These are phyloP conservation scores for Thumatha senex DNA, from an alignment of 2,888 invertebrate species.

Conservation along the genomic window DNA sequence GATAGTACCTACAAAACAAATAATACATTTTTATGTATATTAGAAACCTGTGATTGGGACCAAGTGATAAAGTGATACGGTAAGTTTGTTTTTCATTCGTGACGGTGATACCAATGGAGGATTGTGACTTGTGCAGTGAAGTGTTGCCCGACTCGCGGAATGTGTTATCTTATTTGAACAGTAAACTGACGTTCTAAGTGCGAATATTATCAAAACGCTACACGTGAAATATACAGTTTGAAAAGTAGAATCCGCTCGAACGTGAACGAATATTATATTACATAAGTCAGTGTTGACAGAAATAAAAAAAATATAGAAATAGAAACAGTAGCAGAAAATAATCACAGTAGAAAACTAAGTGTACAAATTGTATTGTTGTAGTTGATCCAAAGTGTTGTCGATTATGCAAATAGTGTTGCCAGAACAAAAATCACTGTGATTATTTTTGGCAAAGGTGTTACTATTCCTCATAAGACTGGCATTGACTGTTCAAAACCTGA, in stretches of 20 bases:
- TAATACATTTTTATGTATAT: slow-evolving; percentile 63
- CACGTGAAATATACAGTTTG: slow-evolving; percentile 37
- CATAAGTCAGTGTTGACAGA: slow-evolving; percentile 67
- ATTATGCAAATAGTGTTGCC: neutral
- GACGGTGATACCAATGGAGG: slow-evolving; percentile 63
- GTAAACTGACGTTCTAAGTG: slow-evolving; percentile 50
- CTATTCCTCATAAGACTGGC: slow-evolving; percentile 36
- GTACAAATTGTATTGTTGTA: neutral
- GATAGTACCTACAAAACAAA: slow-evolving; percentile 69
- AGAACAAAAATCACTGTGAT: neutral
- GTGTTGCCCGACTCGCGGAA: slow-evolving; percentile 60
- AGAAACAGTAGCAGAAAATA: slow-evolving; percentile 12
- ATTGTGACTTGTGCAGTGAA: slow-evolving; percentile 77
- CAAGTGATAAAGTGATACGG: slow-evolving; percentile 82
- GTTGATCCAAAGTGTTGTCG: too few species aligned
- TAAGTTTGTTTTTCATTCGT: slow-evolving; percentile 65
- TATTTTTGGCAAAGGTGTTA: neutral
- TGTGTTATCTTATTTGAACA: slow-evolving; percentile 51
- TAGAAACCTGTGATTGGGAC: slow-evolving; percentile 70
- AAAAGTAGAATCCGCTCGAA: slow-evolving; percentile 36
- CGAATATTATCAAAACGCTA: slow-evolving; percentile 33
- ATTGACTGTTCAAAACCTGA: slow-evolving; percentile 15
- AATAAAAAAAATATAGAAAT: slow-evolving; percentile 37
- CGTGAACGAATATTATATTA: slow-evolving; percentile 38
- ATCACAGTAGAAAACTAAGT: slow-evolving; percentile 3